Conservation (phyloP, 1,140 invertebrate species). For the Cyclina sinensis region DNA sequence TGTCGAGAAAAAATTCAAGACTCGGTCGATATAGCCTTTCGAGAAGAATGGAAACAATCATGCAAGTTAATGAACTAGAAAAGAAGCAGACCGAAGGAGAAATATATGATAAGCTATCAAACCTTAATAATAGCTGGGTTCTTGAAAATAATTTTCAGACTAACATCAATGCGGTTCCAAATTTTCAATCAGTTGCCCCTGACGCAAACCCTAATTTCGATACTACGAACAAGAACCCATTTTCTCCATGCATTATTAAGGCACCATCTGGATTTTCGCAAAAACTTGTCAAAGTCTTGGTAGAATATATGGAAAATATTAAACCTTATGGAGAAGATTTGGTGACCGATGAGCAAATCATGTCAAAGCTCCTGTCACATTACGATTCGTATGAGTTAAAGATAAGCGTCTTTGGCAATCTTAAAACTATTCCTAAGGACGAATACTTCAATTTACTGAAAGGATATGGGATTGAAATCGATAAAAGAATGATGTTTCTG, state of each 20-base stretch:
- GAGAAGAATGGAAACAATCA: conserved; percentile 48
- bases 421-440: conserved; percentile 48
- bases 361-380: conserved; percentile 19
- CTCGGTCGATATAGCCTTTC: conserved; percentile 53
- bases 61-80: conserved; percentile 54
- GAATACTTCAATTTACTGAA: conserved; percentile 48
- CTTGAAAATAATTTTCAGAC: not conserved
- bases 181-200: not conserved
- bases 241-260: conserved; percentile 6
- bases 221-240: not conserved
- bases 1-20: conserved; percentile 54
- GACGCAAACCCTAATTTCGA: not conserved
- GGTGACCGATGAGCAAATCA: conserved; percentile 15
- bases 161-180: not conserved
- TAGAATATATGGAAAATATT: conserved; percentile 47
- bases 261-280: conserved; percentile 31
- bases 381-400: conserved; percentile 45
- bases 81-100: conserved; percentile 2
- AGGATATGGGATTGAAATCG: conserved; percentile 45
- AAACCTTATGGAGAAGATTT: conserved; percentile 48
- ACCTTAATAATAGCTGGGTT: not conserved
- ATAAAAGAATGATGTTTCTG: conserved; percentile 46
- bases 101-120: not conserved
- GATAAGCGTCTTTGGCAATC: conserved; percentile 38
- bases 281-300: conserved; percentile 41